These are phyloP conservation scores for Drosophila flavopinicola DNA, from an alignment of 2,888 invertebrate genomes.

Conservation along the genomic window DNA sequence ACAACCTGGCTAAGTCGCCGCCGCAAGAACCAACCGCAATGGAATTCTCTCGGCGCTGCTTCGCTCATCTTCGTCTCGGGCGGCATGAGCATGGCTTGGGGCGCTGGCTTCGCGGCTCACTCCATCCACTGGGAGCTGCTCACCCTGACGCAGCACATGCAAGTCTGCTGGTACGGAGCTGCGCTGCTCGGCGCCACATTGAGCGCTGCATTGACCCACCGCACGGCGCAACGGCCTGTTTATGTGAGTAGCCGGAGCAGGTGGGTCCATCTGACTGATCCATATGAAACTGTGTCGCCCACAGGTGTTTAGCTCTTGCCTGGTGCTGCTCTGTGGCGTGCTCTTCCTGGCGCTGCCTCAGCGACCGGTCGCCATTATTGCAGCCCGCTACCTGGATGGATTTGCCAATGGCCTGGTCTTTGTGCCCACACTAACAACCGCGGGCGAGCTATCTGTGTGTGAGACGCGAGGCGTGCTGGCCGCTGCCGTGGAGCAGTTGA, in stretches of 20 bases:
- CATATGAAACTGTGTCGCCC: not conserved
- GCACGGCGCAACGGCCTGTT: conserved; percentile 63
- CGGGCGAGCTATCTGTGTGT: conserved; percentile 73
- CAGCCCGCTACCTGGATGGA: conserved; percentile 81
- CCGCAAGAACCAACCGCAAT: conserved; percentile 71
- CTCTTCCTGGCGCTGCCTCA: conserved; percentile 59
- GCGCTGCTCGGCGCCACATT: conserved; percentile 74
- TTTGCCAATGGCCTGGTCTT: conserved; percentile 79
- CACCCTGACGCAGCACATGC: conserved; percentile 50
- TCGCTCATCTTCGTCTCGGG: conserved; percentile 74
- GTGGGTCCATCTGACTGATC: not conserved
- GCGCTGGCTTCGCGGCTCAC: conserved; percentile 69
- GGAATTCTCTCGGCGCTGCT: conserved; percentile 67
- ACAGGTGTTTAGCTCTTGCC: conserved; percentile 62
- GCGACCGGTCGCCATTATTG: conserved; percentile 48
- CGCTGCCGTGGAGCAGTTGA: conserved; percentile 66
- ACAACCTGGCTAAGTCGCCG: conserved; percentile 45
- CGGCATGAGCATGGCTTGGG: conserved; percentile 80
- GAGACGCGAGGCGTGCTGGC: conserved; percentile 73
- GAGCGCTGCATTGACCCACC: conserved; percentile 63
- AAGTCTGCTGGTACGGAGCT: conserved; percentile 74
- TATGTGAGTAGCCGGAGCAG: conserved; percentile 60
- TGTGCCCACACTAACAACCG: conserved; percentile 71
- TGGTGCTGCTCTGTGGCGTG: conserved; percentile 74
- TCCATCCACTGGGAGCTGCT: conserved; percentile 55